Evolutionary conservation across 2,888 invertebrate genomes (phyloP).

Genomic region (Aphodius sticticus): DNA sequence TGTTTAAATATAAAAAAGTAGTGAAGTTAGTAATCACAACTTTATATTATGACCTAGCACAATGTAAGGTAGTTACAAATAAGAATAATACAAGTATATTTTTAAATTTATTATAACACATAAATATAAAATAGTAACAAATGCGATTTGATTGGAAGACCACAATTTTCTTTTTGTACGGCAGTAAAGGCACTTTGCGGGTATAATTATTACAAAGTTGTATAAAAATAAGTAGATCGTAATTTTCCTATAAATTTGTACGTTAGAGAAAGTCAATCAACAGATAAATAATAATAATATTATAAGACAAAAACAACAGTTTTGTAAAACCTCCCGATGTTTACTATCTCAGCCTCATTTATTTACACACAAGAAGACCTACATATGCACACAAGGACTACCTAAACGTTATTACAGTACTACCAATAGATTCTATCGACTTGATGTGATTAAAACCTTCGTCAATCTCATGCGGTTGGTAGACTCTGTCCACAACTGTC

Average conservation of each 20-base stretch:
- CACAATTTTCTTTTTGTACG: conserved; percentile 21
- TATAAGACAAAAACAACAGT: background rate
- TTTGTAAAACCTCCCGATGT: background rate
- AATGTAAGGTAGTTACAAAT: too few relatives aligned
- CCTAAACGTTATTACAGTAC: conserved; percentile 57
- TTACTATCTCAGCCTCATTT: background rate
- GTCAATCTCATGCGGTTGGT: conserved; percentile 56
- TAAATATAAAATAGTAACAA: background rate
- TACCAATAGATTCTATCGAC: conserved; percentile 56
- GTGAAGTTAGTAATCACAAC: too few relatives aligned
- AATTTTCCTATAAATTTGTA: background rate
- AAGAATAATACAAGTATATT: background rate
- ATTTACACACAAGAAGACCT: background rate
- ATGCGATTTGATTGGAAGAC: background rate
- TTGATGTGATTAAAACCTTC: conserved; percentile 56
- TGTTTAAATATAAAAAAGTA: too few relatives aligned
- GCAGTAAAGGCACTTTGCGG: conserved; percentile 28
- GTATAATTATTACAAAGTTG: conserved; percentile 9
- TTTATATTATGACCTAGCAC: too few relatives aligned
- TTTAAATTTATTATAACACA: background rate
- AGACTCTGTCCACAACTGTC: conserved; percentile 66
- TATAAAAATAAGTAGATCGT: background rate
- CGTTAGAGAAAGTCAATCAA: background rate
- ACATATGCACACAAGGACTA: conserved; percentile 40
- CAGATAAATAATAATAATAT: background rate